These are phyloP conservation scores for Malurus cyaneus DNA, from an alignment of 2,113 vertebrate genomes.

Conservation along the genomic window DNA sequence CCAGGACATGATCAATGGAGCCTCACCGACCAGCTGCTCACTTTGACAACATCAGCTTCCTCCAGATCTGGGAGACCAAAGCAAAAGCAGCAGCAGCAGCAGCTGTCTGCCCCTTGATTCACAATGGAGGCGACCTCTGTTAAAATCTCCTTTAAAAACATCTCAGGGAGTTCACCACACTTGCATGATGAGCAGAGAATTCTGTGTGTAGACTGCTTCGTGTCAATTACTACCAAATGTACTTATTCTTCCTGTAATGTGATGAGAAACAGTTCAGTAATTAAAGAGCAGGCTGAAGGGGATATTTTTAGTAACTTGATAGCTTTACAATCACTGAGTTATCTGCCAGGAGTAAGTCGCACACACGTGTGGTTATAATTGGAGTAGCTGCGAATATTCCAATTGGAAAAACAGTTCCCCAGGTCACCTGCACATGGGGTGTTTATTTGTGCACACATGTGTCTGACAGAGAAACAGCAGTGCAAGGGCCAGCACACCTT, in stretches of 20 bases:
- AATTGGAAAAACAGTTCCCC: background rate
- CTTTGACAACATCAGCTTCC: background rate
- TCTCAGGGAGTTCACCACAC: background rate
- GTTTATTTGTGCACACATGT: background rate
- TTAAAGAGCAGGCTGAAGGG: background rate
- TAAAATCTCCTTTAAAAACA: background rate
- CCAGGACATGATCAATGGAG: background rate
- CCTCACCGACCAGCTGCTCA: rapidly evolving
- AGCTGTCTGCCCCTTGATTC: background rate
- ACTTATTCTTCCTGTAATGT: background rate
- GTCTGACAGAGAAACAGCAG: background rate
- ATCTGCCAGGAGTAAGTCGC: background rate
- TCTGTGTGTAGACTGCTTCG: background rate
- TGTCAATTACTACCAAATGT: background rate
- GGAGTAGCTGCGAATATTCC: background rate
- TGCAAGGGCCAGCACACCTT: background rate
- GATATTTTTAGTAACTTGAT: constrained; percentile 22
- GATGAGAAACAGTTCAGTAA: background rate
- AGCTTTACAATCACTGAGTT: constrained; percentile 4
- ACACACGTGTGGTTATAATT: background rate
- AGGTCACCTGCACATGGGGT: background rate
- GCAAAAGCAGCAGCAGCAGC: background rate
- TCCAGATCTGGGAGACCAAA: background rate
- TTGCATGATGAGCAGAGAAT: background rate
- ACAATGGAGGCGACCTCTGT: background rate